A percentile compares a stretch with the other conserved stretches of the same genome.
Conservation (phyloP, 2,113 vertebrate genomes). For the Hyperopisus bebe region DNA sequence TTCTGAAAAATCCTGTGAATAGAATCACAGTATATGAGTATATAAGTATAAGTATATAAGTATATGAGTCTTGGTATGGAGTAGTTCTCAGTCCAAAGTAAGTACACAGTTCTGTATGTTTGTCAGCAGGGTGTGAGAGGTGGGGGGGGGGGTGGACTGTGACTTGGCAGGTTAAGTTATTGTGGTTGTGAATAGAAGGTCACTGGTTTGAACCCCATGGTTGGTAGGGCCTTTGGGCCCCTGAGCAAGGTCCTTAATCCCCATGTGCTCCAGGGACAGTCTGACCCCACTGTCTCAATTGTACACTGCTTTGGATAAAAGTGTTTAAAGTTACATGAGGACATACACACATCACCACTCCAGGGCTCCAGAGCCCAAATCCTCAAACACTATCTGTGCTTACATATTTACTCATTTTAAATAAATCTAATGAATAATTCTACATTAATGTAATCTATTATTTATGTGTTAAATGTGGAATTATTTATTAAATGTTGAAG, state of each 20-base stretch:
- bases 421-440: background rate
- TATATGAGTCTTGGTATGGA: background rate
- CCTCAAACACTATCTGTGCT: background rate
- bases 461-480: background rate
- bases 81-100: background rate
- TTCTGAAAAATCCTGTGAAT: background rate
- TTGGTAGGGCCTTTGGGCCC: background rate
- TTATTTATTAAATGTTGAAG: background rate
- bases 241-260: background rate
- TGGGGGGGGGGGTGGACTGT: background rate
- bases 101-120: background rate
- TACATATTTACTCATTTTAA: background rate
- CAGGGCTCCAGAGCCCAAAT: background rate
- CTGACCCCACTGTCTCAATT: background rate
- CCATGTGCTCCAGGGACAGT: background rate
- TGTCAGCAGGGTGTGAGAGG: background rate
- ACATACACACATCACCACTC: background rate
- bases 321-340: background rate
- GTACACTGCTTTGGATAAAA: background rate
- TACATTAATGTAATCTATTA: background rate
- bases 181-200: background rate
- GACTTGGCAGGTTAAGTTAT: background rate
- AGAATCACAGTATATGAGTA: background rate
- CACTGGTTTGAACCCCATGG: background rate
- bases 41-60: too few species aligned